Conservation (phyloP, 1,140 invertebrate species). For the Hetaerina americana region DNA sequence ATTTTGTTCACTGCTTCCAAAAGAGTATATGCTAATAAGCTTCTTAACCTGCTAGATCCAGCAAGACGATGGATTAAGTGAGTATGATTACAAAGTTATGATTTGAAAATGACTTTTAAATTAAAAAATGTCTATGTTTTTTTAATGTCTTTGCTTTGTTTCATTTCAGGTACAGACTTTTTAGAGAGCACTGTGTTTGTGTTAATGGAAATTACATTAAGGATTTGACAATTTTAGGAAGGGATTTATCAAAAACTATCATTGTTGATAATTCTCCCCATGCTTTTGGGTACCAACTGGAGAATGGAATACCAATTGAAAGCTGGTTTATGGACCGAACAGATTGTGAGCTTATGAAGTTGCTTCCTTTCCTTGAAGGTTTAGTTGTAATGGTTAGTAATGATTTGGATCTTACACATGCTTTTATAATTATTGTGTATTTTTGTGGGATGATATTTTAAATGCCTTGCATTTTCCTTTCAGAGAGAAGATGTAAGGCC, state of each 20-base stretch:
- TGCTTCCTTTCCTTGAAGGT: slow-evolving; percentile 86
- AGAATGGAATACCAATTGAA: slow-evolving; percentile 95
- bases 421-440: not conserved
- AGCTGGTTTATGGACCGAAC: slow-evolving; percentile 90
- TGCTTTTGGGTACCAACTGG: slow-evolving; percentile 85
- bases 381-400: slow-evolving; percentile 56
- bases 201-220: slow-evolving; percentile 96
- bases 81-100: too few relatives aligned
- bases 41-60: slow-evolving; percentile 87
- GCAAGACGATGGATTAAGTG: slow-evolving; percentile 80
- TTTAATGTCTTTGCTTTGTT: not conserved
- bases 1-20: slow-evolving; percentile 95
- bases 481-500: slow-evolving; percentile 86
- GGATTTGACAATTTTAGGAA: slow-evolving; percentile 82
- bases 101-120: too few relatives aligned
- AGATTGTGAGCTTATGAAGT: slow-evolving; percentile 82
- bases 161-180: slow-evolving; percentile 55
- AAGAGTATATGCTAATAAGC: slow-evolving; percentile 87
- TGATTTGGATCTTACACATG: slow-evolving; percentile 3
- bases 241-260: slow-evolving; percentile 83
- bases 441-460: not conserved
- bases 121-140: not conserved
- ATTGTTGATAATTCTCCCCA: slow-evolving; percentile 90
- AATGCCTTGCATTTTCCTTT: slow-evolving; percentile 28
- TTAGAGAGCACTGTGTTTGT: slow-evolving; percentile 89